Evolutionary conservation across 2,888 invertebrate genomes (phyloP), one percentile per base, ranked within the genome.

Genomic region (Drosophila monieri): DNA sequence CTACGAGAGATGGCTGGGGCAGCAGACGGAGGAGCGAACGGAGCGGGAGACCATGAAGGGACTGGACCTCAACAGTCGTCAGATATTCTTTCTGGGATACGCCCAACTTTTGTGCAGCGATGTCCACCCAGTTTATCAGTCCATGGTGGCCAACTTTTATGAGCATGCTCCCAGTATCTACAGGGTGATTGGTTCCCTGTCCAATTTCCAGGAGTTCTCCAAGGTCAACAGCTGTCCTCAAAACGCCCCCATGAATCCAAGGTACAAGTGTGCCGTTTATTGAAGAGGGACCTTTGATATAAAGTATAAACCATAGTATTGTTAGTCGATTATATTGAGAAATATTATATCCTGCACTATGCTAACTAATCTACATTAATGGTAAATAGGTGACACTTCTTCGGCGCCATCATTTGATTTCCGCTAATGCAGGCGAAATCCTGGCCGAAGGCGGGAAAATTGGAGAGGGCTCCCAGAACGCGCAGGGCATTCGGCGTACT

Each of bases 71-170:
- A 80, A 75, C 30, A 88, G 79, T 41, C 77, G 73, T 0, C 88
- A 90, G 65, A 64, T 90, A 18, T 91, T 91, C 59, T 90, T 90
- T 25, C 48, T 91, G 18, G 74, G 76, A 37, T 90, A 74, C 41
- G 91, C 90, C 0, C 90, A 90, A 59, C 44, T 88, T 18, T 90
- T 86, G 80, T 91, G 90, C 51, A 87, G 85, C 3, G 89, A 90
- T 61, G 87, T 88, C 3, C 87, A 85, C 35, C 44, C 74, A 0
- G 6, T 77, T 9, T 78, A 84, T 21, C 78, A 75, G 30, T 60
- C 69, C 1, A 27, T 72, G 1, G 25, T 90, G 27, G 78, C 68
- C 3, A 35, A 32, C 3, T 12, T 25, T 1, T 80, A 85, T 21
- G 54, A 37, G 0, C 87, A 89, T 59, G 78, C 88, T 0, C 89